phyloP scores from a whole-genome alignment of 2,113 vertebrate species.

The Dunckerocampus dactyliophorus region DNA sequence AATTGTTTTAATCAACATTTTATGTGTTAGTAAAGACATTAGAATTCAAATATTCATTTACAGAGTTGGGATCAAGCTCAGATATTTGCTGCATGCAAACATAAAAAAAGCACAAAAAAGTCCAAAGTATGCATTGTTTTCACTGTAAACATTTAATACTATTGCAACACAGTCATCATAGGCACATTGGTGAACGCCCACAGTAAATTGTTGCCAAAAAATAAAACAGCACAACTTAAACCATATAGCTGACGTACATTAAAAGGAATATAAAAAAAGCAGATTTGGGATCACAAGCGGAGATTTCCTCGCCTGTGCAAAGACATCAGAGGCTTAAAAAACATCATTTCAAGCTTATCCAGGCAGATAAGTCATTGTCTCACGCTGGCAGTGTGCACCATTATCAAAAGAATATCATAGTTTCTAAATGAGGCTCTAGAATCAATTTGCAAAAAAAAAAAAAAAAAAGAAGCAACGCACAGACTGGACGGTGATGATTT shows the following conservation, averaged over 20 bases:
- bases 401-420: conserved; percentile 67
- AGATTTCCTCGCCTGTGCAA: conserved; percentile 41
- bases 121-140: conserved; percentile 53
- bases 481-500: conserved; percentile 55
- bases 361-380: conserved; percentile 68
- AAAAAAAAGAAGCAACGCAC: no score
- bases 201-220: conserved; percentile 36
- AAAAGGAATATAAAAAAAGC: conserved; percentile 31
- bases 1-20: no score
- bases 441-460: conserved; percentile 49
- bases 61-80: neutral
- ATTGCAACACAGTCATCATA: conserved; percentile 50
- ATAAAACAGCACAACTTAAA: conserved; percentile 15
- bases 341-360: conserved; percentile 67
- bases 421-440: conserved; percentile 65
- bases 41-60: neutral
- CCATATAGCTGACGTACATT: conserved; percentile 30
- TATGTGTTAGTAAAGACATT: neutral
- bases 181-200: conserved; percentile 58
- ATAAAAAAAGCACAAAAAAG: conserved; percentile 8
- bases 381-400: conserved; percentile 61
- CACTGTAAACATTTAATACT: conserved; percentile 75
- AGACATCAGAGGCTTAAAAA: conserved; percentile 55
- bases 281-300: conserved; percentile 44
- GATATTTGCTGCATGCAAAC: neutral